Base-by-base conservation (phyloP, 2,888 invertebrate genomes). In the Cistogaster globosa region DNA sequence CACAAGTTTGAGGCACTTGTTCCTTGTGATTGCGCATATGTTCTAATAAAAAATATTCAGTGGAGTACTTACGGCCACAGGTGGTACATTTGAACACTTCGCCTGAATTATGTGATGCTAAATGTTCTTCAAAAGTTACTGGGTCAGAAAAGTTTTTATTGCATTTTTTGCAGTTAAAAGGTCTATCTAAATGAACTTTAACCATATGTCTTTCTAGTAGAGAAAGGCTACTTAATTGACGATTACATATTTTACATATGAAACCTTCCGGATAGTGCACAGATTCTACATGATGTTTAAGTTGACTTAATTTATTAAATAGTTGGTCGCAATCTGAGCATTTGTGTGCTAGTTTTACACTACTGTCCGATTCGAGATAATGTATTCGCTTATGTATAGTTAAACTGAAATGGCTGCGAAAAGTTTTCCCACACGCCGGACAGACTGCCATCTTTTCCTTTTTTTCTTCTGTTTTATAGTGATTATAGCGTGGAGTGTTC, bases 211-310 rank as follows among this genome's bases (percentile, higher is more conserved):
- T 81, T 69, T 88, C 87, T 9, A 88, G 38, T 3, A 88, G 58
- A 2, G 83, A 82, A 36, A 87, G 32, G 20, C 86, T 86, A 20
- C 79, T 87, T 2, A 88, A 26, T 55, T 84, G 84, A 14, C 86
- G 86, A 58, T 86, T 86, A 22, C 88, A 88, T 38, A 88, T 87
- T 78, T 84, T 86, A 60, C 88, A 88, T 38, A 87, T 86, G 11
- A 87, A 87, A 5, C 88, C 88, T 16, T 88, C 86, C 3, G 88
- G 87, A 84, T 87, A 88, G 26, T 88, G 88, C 0, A 81, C 83
- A 36, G 83, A 77, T 55, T 87, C 86, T 7, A 88, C 83, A 60
- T 88, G 88, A n/a, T 86, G 74, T 38, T 87, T 87, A 12, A 87
- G 81, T 67, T 88, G 87, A 18, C 83, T 83, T 26, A 87, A 75